These are phyloP conservation scores for Hydrotaea cyrtoneurina DNA, from an alignment of 2,888 invertebrate genomes.

Conservation along the genomic window DNA sequence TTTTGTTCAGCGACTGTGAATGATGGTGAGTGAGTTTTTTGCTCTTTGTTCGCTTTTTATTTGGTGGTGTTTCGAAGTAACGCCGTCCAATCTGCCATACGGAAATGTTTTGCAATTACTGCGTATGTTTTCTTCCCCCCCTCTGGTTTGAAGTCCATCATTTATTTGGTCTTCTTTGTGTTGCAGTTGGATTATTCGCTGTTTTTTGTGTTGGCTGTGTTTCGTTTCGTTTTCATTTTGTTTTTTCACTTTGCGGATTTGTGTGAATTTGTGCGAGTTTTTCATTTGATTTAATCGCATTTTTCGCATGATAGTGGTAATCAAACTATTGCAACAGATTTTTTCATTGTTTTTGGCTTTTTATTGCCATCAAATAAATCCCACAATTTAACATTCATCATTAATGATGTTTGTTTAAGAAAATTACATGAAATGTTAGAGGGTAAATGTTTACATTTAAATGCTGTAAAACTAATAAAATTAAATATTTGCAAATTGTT, in stretches of 20 bases:
- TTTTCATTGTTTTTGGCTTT: background rate
- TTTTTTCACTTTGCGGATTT: background rate
- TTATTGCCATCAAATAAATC: conserved; percentile 14
- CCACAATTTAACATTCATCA: conserved; percentile 66
- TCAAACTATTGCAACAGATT: conserved; percentile 46
- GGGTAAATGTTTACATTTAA: too few relatives aligned
- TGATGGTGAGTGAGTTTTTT: background rate
- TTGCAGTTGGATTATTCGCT: background rate
- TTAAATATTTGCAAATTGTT: too few relatives aligned
- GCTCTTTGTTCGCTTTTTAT: background rate
- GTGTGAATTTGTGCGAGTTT: conserved; percentile 9
- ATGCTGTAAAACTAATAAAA: too few relatives aligned
- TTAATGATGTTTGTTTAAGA: conserved; percentile 68
- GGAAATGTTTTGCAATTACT: conserved; percentile 15
- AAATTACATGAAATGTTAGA: background rate
- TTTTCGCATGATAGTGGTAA: conserved; percentile 49
- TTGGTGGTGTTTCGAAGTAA: background rate
- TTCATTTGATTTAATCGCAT: conserved; percentile 34
- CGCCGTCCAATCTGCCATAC: background rate
- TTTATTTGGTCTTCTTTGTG: conserved; percentile 14
- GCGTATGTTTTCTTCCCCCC: conserved; percentile 17
- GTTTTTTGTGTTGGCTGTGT: background rate
- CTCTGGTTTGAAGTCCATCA: background rate
- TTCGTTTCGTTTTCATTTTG: background rate
- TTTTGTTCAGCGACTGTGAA: conserved; percentile 12